These are phyloP conservation scores for Cheilosia vulpina DNA, from an alignment of 2,888 invertebrate genomes.

Conservation along the genomic window DNA sequence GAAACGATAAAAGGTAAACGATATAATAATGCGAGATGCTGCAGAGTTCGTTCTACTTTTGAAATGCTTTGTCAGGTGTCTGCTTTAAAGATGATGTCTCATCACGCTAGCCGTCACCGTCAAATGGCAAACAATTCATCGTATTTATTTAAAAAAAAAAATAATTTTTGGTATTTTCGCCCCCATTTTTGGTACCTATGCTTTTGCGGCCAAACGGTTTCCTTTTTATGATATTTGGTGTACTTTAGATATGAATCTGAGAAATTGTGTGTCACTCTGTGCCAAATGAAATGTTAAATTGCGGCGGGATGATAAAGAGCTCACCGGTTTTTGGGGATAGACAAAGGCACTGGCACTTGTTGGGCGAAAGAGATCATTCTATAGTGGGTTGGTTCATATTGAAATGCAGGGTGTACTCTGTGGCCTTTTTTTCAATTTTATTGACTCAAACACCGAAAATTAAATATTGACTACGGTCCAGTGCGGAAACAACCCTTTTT, in stretches of 20 bases:
- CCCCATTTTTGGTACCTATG: neutral
- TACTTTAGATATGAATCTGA: conserved; percentile 14
- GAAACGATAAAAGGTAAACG: conserved; percentile 34
- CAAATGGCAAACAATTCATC: conserved; percentile 37
- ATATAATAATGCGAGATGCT: conserved; percentile 34
- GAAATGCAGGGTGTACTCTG: too few relatives aligned
- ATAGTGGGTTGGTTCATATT: too few relatives aligned
- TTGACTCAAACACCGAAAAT: too few relatives aligned
- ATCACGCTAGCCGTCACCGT: neutral
- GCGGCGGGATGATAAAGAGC: neutral
- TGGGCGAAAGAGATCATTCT: neutral
- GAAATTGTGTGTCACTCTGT: conserved; percentile 13
- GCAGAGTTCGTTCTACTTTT: conserved; percentile 21
- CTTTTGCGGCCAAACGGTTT: neutral
- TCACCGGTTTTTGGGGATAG: neutral
- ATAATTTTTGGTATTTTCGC: conserved; percentile 42
- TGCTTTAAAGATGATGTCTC: conserved; percentile 14
- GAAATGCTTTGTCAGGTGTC: conserved; percentile 53
- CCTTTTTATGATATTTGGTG: conserved; percentile 3
- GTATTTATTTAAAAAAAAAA: conserved; percentile 50
- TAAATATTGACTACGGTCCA: too few relatives aligned
- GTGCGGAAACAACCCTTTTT: too few relatives aligned
- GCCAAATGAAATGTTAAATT: conserved; percentile 22
- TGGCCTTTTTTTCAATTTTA: too few relatives aligned
- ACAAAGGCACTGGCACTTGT: neutral